phyloP scores from a whole-genome alignment of 2,113 vertebrate genomes.

The Antechinus flavipes region DNA sequence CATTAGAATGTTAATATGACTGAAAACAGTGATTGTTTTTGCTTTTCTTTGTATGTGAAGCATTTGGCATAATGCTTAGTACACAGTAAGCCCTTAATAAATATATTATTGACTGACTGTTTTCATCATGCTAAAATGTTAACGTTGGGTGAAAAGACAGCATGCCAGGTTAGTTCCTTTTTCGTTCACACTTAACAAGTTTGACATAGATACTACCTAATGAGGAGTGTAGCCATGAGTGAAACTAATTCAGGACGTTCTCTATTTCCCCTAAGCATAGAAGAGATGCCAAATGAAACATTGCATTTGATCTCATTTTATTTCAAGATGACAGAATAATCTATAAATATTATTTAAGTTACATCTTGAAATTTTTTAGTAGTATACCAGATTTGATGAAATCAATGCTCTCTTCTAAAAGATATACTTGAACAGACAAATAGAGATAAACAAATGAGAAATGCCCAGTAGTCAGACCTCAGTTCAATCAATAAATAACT shows the following conservation, averaged over 20 bases:
- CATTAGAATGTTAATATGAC: neutral
- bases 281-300: neutral
- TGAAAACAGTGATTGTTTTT: neutral
- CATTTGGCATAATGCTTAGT: too few species aligned
- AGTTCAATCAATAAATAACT: neutral
- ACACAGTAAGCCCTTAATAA: neutral
- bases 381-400: neutral
- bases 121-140: neutral
- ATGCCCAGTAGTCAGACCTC: neutral
- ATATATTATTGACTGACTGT: neutral
- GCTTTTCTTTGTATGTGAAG: neutral
- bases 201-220: neutral
- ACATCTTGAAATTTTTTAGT: neutral
- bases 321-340: neutral
- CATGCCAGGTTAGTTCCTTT: neutral
- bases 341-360: neutral
- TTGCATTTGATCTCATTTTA: neutral
- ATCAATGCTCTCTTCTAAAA: neutral
- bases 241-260: conserved; percentile 9
- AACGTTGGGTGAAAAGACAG: neutral
- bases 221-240: neutral
- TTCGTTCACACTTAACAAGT: neutral
- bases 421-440: neutral
- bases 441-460: neutral
- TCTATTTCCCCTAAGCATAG: neutral